Evolutionary conservation across 1,140 invertebrate species (phyloP), one percentile per base, ranked within the genome.

Genomic region (Musca domestica): DNA sequence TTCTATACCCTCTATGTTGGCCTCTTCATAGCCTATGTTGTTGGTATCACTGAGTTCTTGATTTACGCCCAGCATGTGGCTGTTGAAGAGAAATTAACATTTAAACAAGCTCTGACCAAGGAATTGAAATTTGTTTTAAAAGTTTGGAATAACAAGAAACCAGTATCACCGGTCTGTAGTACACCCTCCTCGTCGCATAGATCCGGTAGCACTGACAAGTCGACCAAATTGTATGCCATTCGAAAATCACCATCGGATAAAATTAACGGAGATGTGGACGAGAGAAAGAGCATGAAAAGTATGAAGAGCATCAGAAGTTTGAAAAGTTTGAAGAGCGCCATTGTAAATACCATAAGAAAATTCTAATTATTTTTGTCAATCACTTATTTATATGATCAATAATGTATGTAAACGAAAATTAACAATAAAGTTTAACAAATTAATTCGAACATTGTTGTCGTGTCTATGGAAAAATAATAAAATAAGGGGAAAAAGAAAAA

Each of bases 1-100:
- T 98, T 95, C 80, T 87, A 96, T 1, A 93, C 96, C 0, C 82
- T 98, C 0, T 86, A 90, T 2, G 85, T 86, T 20, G 92, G 92
- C 0, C 88, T 89, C 54, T 73, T 82, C 1, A 83, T 88, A 12
- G 88, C 90, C 0, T 84, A 89, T 20, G 71, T 89, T 3, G 86
- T 93, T 67, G 89, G 88, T 0, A 82, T 91, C 10, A 83, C 88
- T 7, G 94, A 96, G 82, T 95, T 95, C 73, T 76, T 94, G 1
- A 91, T 92, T 89, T 92, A 94, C 74, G 87, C 93, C 12, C 84
- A 89, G 69, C 89, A 92, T 78, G 86, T 93, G 22, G 90, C 92
- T 0, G 85, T 91, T 14, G 87, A 89, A 68, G 89, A 94, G 82
- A 89, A 89, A 20, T 74, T 67, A 73, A 82, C 71, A 0, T 71